Evolutionary conservation across 2,797 vertebrate species (phyloP), one percentile per base, ranked within the genome.

Genomic region (Enteromius afrohamiltoni): DNA sequence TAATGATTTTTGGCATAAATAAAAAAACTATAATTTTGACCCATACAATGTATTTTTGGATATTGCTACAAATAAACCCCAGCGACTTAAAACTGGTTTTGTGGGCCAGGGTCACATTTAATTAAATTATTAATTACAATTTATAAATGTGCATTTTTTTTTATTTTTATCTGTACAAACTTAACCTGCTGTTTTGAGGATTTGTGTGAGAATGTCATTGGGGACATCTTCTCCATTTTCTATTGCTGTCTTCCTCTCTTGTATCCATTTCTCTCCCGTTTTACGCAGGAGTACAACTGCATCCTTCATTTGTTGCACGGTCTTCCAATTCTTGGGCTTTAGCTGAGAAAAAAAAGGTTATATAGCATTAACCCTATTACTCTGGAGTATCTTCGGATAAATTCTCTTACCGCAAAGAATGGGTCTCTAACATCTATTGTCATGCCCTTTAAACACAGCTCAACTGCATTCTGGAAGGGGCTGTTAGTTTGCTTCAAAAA

Each of bases 201-300:
- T 97, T 87, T 96, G 95, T 0, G 96, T 96, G 49, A 99, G 96
- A 83, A 99, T 97, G 89, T 99, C 97, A 0, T 93, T 82, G 0
- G 96, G 94, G 1, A 93, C 89, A 0, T 96, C 93, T 6, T 96
- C 96, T 0, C 94, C 95, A 0, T 91, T 92, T 86, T 87, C 85
- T 4, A 98, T 91, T 64, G 95, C 95, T n/a, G 88, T 89, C 58
- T 91, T 95, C 80, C 97, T 94, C 0, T 89, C 73, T 3, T 94
- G 83, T 71, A 98, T 94, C 93, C 96, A 97, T 74, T 94, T 86
- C 82, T 93, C 93, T 68, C 95, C 97, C 0, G 95, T 95, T 19
- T 13, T 89, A 29, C 97, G 96, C 74, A 99, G 92, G 2, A 97
- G 91, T 31, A 58, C 89, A 67, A 94, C 79, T 0, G 96, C 93